A percentile compares a stretch with the other conserved stretches of the same genome.
Conservation (phyloP, 2,797 vertebrate genomes). For the Falco peregrinus region DNA sequence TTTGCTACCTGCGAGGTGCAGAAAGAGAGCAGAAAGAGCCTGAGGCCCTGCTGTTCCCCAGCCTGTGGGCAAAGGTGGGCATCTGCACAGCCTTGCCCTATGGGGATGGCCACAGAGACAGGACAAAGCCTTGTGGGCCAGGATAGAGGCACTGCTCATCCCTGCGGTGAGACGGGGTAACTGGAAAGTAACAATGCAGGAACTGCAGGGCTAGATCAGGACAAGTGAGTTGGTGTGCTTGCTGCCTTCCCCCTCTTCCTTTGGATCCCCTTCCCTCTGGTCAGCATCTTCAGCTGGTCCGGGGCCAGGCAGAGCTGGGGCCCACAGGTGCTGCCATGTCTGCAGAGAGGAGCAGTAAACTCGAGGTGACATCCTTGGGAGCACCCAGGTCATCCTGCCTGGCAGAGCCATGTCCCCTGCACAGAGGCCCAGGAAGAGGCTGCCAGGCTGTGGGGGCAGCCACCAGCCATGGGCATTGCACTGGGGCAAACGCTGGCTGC, state of each 20-base stretch:
- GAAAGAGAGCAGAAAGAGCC: neutral
- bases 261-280: neutral
- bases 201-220: neutral
- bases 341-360: neutral
- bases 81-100: neutral
- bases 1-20: neutral
- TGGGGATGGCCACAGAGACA: neutral
- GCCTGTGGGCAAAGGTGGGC: neutral
- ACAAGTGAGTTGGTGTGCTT: neutral
- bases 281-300: neutral
- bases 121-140: neutral
- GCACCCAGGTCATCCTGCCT: neutral
- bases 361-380: neutral
- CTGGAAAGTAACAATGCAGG: neutral
- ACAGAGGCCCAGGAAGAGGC: neutral
- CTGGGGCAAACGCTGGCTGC: neutral
- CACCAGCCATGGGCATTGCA: neutral
- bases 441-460: neutral
- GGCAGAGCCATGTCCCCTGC: neutral
- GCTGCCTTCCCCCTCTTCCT: neutral
- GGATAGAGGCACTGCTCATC: neutral
- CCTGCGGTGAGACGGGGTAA: accelerated
- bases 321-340: neutral
- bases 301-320: neutral
- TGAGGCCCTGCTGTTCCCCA: neutral